Evolutionary conservation across 2,797 vertebrate genomes (phyloP), one percentile per base, ranked within the genome.

Genomic region (Hylomyscus alleni): DNA sequence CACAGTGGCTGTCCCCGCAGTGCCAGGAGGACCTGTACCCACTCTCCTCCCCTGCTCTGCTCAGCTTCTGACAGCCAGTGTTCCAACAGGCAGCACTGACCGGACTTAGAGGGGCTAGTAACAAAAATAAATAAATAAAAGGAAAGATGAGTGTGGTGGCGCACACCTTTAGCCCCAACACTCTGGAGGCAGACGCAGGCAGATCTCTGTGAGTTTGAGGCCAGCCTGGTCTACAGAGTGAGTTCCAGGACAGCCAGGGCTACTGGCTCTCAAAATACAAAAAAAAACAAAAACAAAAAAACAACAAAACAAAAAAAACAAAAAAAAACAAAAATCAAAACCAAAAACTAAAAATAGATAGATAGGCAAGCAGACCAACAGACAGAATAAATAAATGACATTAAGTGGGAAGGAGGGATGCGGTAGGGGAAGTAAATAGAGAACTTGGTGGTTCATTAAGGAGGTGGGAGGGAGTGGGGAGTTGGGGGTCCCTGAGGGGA

Each of bases 31-130:
- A 14, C 22, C 85, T 20, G 10, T 20, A 2, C 37, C 2, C n/a
- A 40, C 1, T 4, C 6, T 6, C 34, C 0, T 6, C 3, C 8
- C 4, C 12, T 12, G 3, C 7, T 3, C 20, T 78, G 76, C 15
- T 14, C 13, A 11, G 11, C 26, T 47, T 75, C 54, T 47, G 37
- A 44, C 7, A 8, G 17, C 11, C 60, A 76, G 12, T 73, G 12
- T 76, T 26, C 73, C 73, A 44, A 44, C 11, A 47, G 73, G 40
- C 40, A 47, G 24, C 73, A 47, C 24, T 76, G 44, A 47, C 75
- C 47, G 75, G 75, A 76, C 44, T 76, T 26, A 3, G 40, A 26
- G 73, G 73, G 40, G 40, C 47, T 47, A 47, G 24, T 47, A 26
- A 75, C 73, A 44, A 17, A 34, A 34, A n/a, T 7, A 34, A n/a